Evolutionary conservation across 2,797 vertebrate species (phyloP).

Genomic region (Uromys caudimaculatus): DNA sequence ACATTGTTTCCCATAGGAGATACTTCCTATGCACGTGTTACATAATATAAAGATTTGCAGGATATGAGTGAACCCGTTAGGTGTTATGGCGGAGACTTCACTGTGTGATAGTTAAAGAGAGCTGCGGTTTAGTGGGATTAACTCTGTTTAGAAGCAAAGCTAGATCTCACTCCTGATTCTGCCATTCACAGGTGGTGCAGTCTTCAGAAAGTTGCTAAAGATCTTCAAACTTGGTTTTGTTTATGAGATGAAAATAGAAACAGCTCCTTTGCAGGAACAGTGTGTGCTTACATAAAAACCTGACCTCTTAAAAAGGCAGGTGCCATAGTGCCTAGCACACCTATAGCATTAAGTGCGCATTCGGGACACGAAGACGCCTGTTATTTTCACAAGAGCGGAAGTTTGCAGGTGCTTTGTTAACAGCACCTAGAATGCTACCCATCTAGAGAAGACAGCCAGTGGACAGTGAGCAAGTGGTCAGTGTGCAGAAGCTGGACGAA

Average conservation of each 20-base stretch:
- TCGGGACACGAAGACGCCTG: not conserved
- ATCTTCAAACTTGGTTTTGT: slow-evolving; percentile 34
- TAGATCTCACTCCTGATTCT: not conserved
- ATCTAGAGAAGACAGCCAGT: not conserved
- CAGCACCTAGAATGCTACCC: not conserved
- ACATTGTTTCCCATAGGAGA: not conserved
- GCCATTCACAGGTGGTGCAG: not conserved
- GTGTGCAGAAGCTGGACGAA: not conserved
- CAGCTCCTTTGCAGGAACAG: not conserved
- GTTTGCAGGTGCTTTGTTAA: not conserved
- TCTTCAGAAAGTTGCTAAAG: slow-evolving; percentile 7
- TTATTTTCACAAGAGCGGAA: not conserved
- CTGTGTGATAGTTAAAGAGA: not conserved
- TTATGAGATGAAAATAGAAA: slow-evolving; percentile 42
- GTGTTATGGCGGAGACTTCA: not conserved
- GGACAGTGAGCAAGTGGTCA: not conserved
- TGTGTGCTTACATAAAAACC: not conserved
- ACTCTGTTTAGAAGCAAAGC: slow-evolving; percentile 36
- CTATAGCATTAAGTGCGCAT: not conserved
- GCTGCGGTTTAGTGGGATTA: slow-evolving; percentile 37
- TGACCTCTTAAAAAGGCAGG: not conserved
- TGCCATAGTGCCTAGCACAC: not conserved
- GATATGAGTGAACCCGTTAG: slow-evolving; percentile 17
- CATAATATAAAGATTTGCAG: slow-evolving; percentile 9
- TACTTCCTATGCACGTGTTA: not conserved